phyloP scores from a whole-genome alignment of 2,113 vertebrate genomes.

The Hippocampus guttulatus region DNA sequence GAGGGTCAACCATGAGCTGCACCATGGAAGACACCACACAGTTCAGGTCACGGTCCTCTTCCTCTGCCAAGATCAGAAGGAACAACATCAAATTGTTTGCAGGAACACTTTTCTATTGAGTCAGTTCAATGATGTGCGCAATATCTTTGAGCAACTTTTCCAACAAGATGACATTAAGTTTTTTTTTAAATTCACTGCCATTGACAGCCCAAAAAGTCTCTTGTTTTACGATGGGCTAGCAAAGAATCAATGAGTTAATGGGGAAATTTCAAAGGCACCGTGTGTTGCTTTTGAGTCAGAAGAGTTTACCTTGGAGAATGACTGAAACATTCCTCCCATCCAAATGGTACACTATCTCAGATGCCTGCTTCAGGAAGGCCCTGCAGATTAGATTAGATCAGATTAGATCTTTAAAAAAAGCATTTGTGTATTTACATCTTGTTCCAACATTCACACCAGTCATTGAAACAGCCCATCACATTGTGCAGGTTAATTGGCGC shows the following conservation, averaged over 20 bases:
- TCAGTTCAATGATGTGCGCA: background rate
- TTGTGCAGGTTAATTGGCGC: background rate
- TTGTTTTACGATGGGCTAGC: too few relatives aligned
- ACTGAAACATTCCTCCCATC: constrained; percentile 85
- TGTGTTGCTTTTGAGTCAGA: too few relatives aligned
- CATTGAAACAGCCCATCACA: background rate
- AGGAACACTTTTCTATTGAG: background rate
- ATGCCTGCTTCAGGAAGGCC: constrained; percentile 83
- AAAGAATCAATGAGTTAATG: too few relatives aligned
- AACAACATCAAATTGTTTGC: background rate
- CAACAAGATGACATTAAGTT: too few relatives aligned
- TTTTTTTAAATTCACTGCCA: too few relatives aligned
- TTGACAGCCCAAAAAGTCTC: too few relatives aligned
- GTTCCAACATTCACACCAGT: background rate
- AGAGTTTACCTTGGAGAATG: constrained; percentile 82
- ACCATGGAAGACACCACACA: constrained; percentile 86
- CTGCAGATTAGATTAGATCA: constrained; percentile 71
- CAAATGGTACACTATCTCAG: constrained; percentile 85
- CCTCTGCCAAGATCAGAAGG: constrained; percentile 72
- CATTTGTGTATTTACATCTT: too few relatives aligned
- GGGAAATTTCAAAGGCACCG: too few relatives aligned
- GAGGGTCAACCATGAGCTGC: constrained; percentile 93
- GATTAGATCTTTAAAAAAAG: background rate
- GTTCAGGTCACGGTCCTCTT: constrained; percentile 91
- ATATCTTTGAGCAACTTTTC: background rate